Base-by-base conservation (phyloP, 1,140 invertebrate species). In the Polypedilum vanderplanki region DNA sequence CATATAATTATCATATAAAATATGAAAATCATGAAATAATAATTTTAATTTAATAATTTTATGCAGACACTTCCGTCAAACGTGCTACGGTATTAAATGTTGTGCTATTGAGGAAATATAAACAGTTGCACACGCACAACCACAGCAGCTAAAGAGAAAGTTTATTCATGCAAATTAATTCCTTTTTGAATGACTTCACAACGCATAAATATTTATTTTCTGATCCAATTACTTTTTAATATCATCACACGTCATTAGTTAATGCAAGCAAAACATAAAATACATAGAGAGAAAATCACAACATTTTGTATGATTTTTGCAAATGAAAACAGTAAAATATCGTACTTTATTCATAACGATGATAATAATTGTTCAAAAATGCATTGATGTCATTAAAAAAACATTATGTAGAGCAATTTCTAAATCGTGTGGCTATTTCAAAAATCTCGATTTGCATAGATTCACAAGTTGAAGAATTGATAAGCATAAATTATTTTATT, bases 191-290 rank as follows among this genome's bases (percentile, higher is more conserved):
- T 70, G 65, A 70, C 65, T 70, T 70, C 65, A 70, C 65, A 70
- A 20, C 18, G 65, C 65, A 70, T 70, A 70, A 70, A 70, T 70
- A 70, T 70, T 70, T 70, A 70, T 70, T 7, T 70, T 70, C 18
- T 18, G 20, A 70, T 70, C 65, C 65, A 70, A 70, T 70, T 70
- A 22, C 65, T 70, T 70, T 70, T 70, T 70, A 70, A 70, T 70
- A 70, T 70, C 65, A 70, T 70, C 65, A 70, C 65, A 70, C 65
- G 65, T 70, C 65, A 70, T 70, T 70, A 70, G 18, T 70, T 70
- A 70, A 70, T 70, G 20, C n/a, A 12, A 57, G 15, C n/a, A n/a
- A n/a, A n/a, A n/a, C n/a, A n/a, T n/a, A n/a, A n/a, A n/a, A n/a
- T n/a, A n/a, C n/a, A n/a, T n/a, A 57, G 46, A 46, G 41, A 15